These are phyloP conservation scores for Hirtodrosophila duncani DNA, from an alignment of 2,888 invertebrate species.

Conservation along the genomic window DNA sequence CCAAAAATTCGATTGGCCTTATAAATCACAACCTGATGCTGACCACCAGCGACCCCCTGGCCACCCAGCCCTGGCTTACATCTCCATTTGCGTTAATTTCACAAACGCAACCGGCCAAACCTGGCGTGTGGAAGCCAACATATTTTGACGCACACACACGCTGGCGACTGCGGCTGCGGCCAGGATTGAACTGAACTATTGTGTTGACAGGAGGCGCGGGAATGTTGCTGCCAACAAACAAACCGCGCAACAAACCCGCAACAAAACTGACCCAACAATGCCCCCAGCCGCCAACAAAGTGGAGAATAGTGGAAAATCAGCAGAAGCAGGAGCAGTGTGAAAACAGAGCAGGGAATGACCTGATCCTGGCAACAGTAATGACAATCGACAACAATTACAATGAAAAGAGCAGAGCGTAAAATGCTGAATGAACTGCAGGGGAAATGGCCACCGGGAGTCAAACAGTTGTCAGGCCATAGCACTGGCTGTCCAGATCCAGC, in stretches of 20 bases:
- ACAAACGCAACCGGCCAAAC: conserved; percentile 28
- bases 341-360: conserved; percentile 61
- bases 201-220: conserved; percentile 66
- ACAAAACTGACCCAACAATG: conserved; percentile 67
- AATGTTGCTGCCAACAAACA: conserved; percentile 69
- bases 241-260: conserved; percentile 69
- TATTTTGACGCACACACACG: conserved; percentile 39
- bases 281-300: conserved; percentile 2
- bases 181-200: conserved; percentile 41
- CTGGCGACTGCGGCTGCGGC: conserved; percentile 20
- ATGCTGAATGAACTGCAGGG: conserved; percentile 56
- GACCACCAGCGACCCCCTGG: too few species aligned
- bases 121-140: neutral
- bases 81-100: conserved; percentile 63
- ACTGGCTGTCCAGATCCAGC: conserved; percentile 19
- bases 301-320: neutral
- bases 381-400: conserved; percentile 73
- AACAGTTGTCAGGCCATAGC: conserved; percentile 3
- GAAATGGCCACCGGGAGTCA: conserved; percentile 35
- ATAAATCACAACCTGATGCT: conserved; percentile 40
- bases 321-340: conserved; percentile 5
- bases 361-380: conserved; percentile 62
- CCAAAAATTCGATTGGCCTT: conserved; percentile 31
- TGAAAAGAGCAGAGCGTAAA: conserved; percentile 59
- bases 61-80: conserved; percentile 36